A percentile compares a stretch with the other conserved stretches of the same genome.
Evolutionary conservation across 2,797 vertebrate species (phyloP).

Genomic region (Meda fulgida): DNA sequence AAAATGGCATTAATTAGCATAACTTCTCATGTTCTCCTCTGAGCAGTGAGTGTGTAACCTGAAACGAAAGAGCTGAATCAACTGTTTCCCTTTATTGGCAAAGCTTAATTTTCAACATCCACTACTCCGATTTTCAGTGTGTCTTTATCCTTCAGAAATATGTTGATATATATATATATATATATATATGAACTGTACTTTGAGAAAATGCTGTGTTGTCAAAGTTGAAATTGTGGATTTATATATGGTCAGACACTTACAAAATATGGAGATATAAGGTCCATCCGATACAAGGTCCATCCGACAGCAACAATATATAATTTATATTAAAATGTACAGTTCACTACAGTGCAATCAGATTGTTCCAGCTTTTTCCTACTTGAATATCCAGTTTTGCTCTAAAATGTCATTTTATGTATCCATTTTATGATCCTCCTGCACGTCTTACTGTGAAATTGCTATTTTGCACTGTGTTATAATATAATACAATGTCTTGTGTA

Average conservation of each 20-base stretch:
- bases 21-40: neutral
- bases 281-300: neutral
- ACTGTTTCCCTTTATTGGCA: neutral
- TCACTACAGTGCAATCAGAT: neutral
- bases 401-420: neutral
- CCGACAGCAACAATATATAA: neutral
- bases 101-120: neutral
- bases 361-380: neutral
- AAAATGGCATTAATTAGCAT: conserved; percentile 17
- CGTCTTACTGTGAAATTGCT: conserved; percentile 30
- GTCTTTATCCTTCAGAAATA: neutral
- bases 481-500: neutral
- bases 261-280: too few species aligned
- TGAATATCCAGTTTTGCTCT: neutral
- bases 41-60: neutral
- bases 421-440: neutral
- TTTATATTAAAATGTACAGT: neutral
- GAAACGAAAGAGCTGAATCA: neutral
- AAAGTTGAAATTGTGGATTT: too few species aligned
- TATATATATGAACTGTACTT: neutral
- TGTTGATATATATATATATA: too few species aligned
- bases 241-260: too few species aligned
- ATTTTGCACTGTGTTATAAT: conserved; percentile 1
- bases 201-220: neutral
- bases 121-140: neutral